Base-by-base conservation (phyloP, 2,797 vertebrate genomes). In the Clarias pachynema region DNA sequence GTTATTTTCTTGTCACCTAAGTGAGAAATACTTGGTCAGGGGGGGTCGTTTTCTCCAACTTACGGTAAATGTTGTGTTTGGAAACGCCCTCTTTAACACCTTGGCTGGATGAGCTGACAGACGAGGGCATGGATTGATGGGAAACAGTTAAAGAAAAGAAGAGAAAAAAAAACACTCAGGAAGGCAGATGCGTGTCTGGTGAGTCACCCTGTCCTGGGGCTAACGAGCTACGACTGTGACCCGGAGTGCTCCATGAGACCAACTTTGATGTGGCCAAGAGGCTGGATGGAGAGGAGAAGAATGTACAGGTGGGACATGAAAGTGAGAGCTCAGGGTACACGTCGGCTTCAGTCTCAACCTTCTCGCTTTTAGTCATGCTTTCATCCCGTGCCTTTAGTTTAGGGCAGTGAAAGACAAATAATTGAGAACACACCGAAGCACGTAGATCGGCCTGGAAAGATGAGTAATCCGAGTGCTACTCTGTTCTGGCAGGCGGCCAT, bases 251-350 rank as follows among this genome's bases (percentile, higher is more conserved):
- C 89, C 22, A 87, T 69, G 91, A 93, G 81, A 80, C 88, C 65
- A 53, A 77, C 86, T 89, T 90, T 94, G 93, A 95, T 94, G 94
- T 95, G 92, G 93, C 86, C 87, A 79, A 87, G 89, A 87, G 79
- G 88, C 85, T 90, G 88, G 86, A 89, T 90, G 88, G 86, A 89
- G 87, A 49, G 60, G 86, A 70, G 65, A 84, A 86, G 73, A 87
- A 88, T 29, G 89, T 89, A 93, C 94, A 94, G 94, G 94, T 94
- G 94, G 82, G 75, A 94, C 92, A 92, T 95, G 92, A 95, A 95
- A 94, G 92, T 91, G 91, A 94, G 93, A 93, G 92, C 83, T 81
- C 37, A 2, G 59, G 74, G 82, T 81, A 72, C 86, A 79, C 70
- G 66, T 59, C 80, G 86, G 85, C 68, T 68, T 80, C 73, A 84